Conservation (phyloP, 2,888 invertebrate genomes). For the Stratiomys singularior region DNA sequence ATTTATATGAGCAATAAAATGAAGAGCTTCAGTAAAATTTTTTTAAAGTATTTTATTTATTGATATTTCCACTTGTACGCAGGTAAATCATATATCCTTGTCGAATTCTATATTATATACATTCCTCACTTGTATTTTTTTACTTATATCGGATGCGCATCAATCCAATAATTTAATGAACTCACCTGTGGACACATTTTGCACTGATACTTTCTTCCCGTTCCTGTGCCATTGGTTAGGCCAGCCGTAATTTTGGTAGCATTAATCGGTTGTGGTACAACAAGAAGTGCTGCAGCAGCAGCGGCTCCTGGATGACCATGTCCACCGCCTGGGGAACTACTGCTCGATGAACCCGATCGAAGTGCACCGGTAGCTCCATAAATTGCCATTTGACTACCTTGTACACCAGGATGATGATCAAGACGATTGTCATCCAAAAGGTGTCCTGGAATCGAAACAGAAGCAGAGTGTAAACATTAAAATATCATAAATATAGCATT, state of each 20-base stretch:
- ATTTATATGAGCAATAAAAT: too few relatives aligned
- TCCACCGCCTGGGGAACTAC: constrained; percentile 59
- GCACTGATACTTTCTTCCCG: constrained; percentile 87
- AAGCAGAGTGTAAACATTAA: too few relatives aligned
- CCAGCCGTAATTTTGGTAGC: constrained; percentile 71
- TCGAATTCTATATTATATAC: too few relatives aligned
- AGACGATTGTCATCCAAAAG: constrained; percentile 65
- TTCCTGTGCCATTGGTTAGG: constrained; percentile 61
- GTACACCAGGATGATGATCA: constrained; percentile 63
- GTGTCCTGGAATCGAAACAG: constrained; percentile 58
- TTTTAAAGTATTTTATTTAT: too few relatives aligned
- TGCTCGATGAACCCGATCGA: constrained; percentile 57
- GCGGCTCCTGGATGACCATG: constrained; percentile 68
- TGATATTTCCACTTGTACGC: too few relatives aligned
- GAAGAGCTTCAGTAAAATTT: too few relatives aligned
- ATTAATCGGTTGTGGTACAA: constrained; percentile 89
- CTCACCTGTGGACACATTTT: constrained; percentile 98
- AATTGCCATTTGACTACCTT: constrained; percentile 59
- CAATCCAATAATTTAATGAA: neutral
- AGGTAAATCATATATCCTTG: too few relatives aligned
- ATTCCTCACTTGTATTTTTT: too few relatives aligned
- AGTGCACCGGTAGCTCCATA: constrained; percentile 55
- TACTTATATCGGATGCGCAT: too few relatives aligned
- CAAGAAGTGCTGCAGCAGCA: constrained; percentile 76
- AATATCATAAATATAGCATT: too few relatives aligned